Conservation (phyloP, 2,113 vertebrate genomes). For the Albula glossodonta region DNA sequence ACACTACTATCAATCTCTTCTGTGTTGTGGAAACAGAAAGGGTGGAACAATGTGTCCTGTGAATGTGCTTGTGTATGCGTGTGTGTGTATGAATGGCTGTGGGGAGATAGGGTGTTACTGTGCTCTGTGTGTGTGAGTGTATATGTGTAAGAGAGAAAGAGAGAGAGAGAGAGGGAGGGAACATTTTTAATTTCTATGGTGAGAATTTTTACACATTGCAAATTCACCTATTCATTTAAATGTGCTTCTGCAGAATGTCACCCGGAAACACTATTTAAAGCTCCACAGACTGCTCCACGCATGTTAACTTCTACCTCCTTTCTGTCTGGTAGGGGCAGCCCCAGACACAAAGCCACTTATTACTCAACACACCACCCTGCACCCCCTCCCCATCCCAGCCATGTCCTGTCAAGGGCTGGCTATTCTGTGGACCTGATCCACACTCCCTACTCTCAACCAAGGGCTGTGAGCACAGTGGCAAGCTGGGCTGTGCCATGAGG, state of each 20-base stretch:
- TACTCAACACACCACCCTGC: neutral
- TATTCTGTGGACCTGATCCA: conserved; percentile 9
- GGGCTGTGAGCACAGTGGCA: neutral
- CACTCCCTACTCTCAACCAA: neutral
- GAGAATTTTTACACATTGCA: too few relatives aligned
- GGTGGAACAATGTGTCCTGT: neutral
- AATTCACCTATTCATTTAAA: too few relatives aligned
- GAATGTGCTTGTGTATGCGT: neutral
- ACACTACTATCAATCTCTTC: neutral
- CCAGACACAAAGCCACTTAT: neutral
- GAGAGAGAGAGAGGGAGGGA: too few relatives aligned
- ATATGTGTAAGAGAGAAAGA: neutral
- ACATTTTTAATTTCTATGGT: too few relatives aligned
- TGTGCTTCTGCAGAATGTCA: too few relatives aligned
- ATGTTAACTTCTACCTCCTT: neutral
- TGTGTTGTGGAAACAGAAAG: neutral
- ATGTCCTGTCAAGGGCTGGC: neutral
- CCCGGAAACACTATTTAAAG: too few relatives aligned
- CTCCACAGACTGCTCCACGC: neutral
- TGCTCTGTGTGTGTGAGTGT: neutral
- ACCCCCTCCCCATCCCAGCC: too few relatives aligned
- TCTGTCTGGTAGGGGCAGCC: neutral
- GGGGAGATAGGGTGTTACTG: neutral
- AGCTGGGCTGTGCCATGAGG: conserved; percentile 52
- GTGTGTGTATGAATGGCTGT: neutral